Conservation (phyloP, 2,797 vertebrate species). For the Petrocephalus schoutedeni region DNA sequence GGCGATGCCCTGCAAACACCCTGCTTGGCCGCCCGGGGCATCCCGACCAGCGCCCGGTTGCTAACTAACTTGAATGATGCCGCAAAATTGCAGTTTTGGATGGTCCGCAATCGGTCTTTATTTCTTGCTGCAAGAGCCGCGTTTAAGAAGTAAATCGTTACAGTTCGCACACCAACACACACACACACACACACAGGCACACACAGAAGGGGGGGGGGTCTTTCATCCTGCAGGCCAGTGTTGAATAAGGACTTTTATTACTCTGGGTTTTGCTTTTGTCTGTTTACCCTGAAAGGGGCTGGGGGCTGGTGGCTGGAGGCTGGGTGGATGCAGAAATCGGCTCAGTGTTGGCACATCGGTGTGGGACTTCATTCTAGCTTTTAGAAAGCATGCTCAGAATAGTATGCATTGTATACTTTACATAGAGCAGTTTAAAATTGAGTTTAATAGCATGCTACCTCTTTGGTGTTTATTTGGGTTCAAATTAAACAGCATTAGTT, state of each 20-base stretch:
- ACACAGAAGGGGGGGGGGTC: neutral
- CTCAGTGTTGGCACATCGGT: neutral
- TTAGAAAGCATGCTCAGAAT: neutral
- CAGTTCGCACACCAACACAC: neutral
- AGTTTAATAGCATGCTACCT: neutral
- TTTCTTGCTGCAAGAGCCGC: neutral
- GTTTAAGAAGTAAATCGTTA: neutral
- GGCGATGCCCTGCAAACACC: neutral
- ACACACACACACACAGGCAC: neutral
- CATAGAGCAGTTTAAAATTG: neutral
- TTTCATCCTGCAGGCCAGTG: neutral
- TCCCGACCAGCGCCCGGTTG: neutral
- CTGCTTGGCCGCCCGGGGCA: neutral
- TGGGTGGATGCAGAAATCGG: neutral
- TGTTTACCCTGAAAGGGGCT: neutral
- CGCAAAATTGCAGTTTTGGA: constrained; percentile 1
- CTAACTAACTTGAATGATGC: constrained; percentile 11
- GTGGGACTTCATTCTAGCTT: neutral
- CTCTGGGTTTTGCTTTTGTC: neutral
- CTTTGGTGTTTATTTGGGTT: neutral
- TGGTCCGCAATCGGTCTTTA: neutral
- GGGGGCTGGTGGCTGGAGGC: neutral
- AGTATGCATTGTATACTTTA: too few relatives aligned
- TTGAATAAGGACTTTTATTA: constrained; percentile 6
- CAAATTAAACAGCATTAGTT: neutral